These are phyloP conservation scores for Rhogogaster chlorosoma DNA, from an alignment of 2,888 invertebrate species.

Conservation along the genomic window DNA sequence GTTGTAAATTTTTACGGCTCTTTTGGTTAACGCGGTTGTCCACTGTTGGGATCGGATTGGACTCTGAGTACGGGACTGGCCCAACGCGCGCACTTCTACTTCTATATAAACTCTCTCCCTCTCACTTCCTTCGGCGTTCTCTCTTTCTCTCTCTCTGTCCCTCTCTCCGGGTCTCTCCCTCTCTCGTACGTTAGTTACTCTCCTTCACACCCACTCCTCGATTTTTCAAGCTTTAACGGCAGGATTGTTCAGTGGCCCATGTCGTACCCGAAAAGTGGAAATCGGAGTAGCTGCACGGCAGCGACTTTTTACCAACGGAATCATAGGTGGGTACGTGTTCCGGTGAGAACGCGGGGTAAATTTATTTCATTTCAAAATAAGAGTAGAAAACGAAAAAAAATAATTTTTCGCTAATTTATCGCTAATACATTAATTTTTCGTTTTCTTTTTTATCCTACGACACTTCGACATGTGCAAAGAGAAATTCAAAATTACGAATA, in stretches of 20 bases:
- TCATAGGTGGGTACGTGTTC: neutral
- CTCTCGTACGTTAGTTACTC: constrained; percentile 19
- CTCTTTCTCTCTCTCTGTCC: constrained; percentile 68
- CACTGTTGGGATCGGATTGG: constrained; percentile 70
- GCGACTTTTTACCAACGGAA: neutral
- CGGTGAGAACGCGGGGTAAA: neutral
- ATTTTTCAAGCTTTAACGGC: constrained; percentile 13
- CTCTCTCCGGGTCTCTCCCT: constrained; percentile 37
- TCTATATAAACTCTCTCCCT: constrained; percentile 74
- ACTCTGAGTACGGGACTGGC: constrained; percentile 75
- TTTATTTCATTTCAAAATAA: neutral
- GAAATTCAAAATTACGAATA: neutral
- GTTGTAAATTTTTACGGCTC: constrained; percentile 21
- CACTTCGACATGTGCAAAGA: neutral
- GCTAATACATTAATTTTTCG: neutral
- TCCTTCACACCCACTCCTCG: constrained; percentile 44
- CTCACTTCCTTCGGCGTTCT: constrained; percentile 71
- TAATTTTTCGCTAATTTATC: neutral
- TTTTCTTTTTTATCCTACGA: neutral
- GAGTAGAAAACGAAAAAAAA: neutral
- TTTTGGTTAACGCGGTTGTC: constrained; percentile 59
- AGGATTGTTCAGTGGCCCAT: constrained; percentile 20
- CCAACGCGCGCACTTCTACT: constrained; percentile 75
- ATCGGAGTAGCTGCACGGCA: neutral
- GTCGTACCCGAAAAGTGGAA: constrained; percentile 15